Conservation (phyloP, 2,797 vertebrate species). For the Chaetodon trifasciatus region DNA sequence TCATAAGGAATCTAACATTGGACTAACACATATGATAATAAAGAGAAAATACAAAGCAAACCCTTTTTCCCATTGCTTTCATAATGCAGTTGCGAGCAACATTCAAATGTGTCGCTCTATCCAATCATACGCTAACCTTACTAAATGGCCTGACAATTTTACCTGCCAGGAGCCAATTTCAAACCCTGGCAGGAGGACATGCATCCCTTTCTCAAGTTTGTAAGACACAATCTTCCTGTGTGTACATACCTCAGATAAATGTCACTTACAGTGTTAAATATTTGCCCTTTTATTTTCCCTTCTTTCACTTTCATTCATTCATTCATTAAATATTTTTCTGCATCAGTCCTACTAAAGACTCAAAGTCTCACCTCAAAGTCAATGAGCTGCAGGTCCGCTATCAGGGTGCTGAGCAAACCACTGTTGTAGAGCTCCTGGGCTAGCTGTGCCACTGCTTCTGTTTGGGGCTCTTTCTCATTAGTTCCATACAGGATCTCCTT, state of each 20-base stretch:
- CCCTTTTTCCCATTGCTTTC: too few relatives aligned
- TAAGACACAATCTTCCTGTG: not conserved
- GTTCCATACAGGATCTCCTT: constrained; percentile 98
- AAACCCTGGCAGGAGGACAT: not conserved
- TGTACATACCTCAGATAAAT: not conserved
- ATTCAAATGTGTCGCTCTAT: too few relatives aligned
- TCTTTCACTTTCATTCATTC: not conserved
- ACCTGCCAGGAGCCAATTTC: too few relatives aligned
- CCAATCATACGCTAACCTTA: too few relatives aligned
- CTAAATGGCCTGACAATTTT: too few relatives aligned
- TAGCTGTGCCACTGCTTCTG: constrained; percentile 96
- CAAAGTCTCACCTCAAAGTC: constrained; percentile 92
- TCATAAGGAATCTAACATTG: too few relatives aligned
- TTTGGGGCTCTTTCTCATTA: constrained; percentile 97
- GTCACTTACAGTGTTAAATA: not conserved
- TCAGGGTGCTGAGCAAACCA: constrained; percentile 93
- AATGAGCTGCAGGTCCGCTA: constrained; percentile 96
- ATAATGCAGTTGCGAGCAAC: too few relatives aligned
- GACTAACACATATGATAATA: too few relatives aligned
- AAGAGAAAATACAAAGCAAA: too few relatives aligned
- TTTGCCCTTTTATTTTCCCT: not conserved
- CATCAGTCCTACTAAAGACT: not conserved
- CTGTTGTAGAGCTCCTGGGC: constrained; percentile 98
- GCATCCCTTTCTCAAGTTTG: not conserved
- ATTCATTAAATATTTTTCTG: not conserved